Evolutionary conservation across 1,140 invertebrate genomes (phyloP), one percentile per base, ranked within the genome.

Genomic region (Mizuhopecten yessoensis): DNA sequence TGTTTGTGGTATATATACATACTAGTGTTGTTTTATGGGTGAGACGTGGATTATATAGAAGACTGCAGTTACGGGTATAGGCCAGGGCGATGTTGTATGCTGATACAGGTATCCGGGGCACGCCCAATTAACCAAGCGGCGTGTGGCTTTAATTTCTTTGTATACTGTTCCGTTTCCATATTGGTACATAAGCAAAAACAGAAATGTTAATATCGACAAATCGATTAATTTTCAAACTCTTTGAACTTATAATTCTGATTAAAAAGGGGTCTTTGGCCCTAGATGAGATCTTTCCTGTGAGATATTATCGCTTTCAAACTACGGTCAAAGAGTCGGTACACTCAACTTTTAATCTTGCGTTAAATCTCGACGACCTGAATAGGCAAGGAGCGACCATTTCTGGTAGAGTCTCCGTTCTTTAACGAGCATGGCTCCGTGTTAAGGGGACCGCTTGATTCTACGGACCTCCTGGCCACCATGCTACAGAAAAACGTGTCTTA

Each of bases 201-300:
- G 57, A 75, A 75, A 75, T 75, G 5, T 75, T 75, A 75, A 75
- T 75, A 75, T 29, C 57, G 57, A 75, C n/a, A 75, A 75, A 75
- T 75, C 23, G 57, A 75, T 75, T 75, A 75, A 75, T 75, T 75
- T 75, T 29, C 57, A 75, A 75, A 75, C 57, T 75, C 57, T 75
- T 75, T 75, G 57, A 75, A 75, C 57, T 75, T 29, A 75, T 75
- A n/a, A 75, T 75, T 75, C 57, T 29, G 3, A 75, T 75, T 75
- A 75, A 75, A 75, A 75, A 75, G 2, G 57, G 57, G 57, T 75
- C 57, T 75, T 75, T 75, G 57, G n/a, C 57, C 57, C 11, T 75
- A n/a, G 57, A 75, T 29, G 57, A 29, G 11, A 29, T 75, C n/a
- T 75, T 75, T 75, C 23, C n/a, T n/a, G n/a, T 23, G n/a, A 0